A percentile compares a stretch with the other conserved stretches of the same genome.
Evolutionary conservation across 2,888 invertebrate genomes (phyloP).

Genomic region (Endomychus coccineus): DNA sequence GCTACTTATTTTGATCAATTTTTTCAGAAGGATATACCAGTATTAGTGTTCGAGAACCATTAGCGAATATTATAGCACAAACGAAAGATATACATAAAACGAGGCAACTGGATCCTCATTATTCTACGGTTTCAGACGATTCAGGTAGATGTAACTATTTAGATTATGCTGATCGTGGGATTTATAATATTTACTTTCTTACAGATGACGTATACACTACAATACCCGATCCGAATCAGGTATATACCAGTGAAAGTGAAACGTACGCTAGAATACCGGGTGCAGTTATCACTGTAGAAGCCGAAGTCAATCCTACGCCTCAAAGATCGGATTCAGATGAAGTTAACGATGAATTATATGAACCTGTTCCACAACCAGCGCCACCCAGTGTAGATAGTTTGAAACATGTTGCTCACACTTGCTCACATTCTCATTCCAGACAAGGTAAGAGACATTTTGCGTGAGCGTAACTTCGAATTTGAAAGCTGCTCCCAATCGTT

Average conservation of each 20-base stretch:
- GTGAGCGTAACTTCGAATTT: not conserved
- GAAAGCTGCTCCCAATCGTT: too few species aligned
- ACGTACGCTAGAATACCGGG: conserved; percentile 80
- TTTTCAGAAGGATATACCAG: conserved; percentile 81
- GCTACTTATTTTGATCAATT: too few species aligned
- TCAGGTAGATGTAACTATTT: too few species aligned
- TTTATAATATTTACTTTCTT: conserved; percentile 16
- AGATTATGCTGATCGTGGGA: too few species aligned
- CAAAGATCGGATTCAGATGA: conserved; percentile 18
- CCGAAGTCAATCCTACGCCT: conserved; percentile 35
- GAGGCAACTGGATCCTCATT: conserved; percentile 58
- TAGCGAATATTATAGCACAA: conserved; percentile 69
- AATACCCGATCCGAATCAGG: conserved; percentile 68
- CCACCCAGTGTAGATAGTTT: conserved; percentile 57
- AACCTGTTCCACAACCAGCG: conserved; percentile 49
- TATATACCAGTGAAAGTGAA: conserved; percentile 72
- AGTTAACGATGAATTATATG: conserved; percentile 33
- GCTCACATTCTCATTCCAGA: conserved; percentile 53
- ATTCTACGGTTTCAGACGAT: conserved; percentile 87
- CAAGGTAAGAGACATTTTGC: conserved; percentile 42
- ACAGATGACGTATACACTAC: conserved; percentile 87
- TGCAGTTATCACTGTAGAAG: conserved; percentile 37
- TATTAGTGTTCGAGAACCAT: conserved; percentile 82
- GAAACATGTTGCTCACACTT: conserved; percentile 51
- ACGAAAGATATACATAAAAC: conserved; percentile 46